phyloP scores from a whole-genome alignment of 2,797 vertebrate species.

The Bradypus variegatus region DNA sequence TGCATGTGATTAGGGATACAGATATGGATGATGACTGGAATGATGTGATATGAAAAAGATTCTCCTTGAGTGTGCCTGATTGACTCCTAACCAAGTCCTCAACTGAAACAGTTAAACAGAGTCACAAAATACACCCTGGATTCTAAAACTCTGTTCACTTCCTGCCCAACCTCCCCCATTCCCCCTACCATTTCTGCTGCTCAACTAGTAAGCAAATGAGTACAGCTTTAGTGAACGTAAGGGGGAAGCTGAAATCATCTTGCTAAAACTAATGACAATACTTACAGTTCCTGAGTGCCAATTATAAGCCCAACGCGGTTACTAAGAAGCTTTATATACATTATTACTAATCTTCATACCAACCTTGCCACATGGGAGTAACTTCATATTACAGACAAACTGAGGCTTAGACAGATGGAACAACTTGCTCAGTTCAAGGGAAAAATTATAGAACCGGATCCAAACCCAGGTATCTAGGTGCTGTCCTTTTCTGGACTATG shows the following conservation, averaged over 20 bases:
- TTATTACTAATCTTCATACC: constrained; percentile 1
- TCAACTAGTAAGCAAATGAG: constrained; percentile 19
- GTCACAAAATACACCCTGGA: neutral
- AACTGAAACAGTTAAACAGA: neutral
- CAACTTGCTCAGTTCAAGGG: constrained; percentile 30
- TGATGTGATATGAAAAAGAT: neutral
- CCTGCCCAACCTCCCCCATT: neutral
- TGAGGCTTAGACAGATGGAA: neutral
- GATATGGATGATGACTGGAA: neutral
- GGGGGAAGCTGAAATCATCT: neutral
- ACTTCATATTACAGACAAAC: constrained; percentile 19
- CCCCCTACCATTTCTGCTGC: neutral
- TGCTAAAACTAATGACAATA: constrained; percentile 33
- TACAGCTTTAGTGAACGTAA: constrained; percentile 10
- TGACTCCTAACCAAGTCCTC: neutral
- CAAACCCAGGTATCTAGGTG: neutral
- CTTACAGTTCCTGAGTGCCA: neutral
- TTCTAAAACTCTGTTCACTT: neutral
- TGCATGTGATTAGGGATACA: neutral
- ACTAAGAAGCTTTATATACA: neutral
- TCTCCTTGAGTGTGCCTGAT: neutral
- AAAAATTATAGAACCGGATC: constrained; percentile 24
- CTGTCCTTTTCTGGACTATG: neutral
- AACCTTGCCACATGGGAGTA: constrained; percentile 13
- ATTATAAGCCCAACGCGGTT: neutral